phyloP scores from a whole-genome alignment of 2,888 invertebrate genomes.

The Cenopis cana region DNA sequence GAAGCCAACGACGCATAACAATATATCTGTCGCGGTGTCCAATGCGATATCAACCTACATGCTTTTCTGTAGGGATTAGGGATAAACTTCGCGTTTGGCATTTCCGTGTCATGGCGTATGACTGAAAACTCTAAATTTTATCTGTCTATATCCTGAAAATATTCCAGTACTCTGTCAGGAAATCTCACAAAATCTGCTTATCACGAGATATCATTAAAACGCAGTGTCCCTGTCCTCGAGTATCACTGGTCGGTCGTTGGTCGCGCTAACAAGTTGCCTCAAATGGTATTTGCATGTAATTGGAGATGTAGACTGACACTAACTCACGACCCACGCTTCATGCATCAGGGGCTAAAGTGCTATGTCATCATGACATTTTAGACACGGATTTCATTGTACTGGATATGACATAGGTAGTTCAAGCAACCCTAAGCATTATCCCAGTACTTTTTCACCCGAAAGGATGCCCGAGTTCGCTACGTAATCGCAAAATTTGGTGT shows the following conservation, averaged over 20 bases:
- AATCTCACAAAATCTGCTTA: neutral
- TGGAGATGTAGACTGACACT: constrained; percentile 23
- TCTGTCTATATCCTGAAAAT: too few species aligned
- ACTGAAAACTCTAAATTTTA: too few species aligned
- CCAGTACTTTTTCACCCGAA: too few species aligned
- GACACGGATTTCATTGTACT: neutral
- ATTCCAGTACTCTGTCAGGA: neutral
- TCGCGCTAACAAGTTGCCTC: constrained; percentile 6
- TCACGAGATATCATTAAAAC: neutral
- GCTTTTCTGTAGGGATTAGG: too few species aligned
- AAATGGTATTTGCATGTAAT: constrained; percentile 11
- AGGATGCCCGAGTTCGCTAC: too few species aligned
- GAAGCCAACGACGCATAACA: too few species aligned
- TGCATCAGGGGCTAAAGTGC: constrained; percentile 15
- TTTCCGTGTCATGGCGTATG: too few species aligned
- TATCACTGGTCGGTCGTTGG: neutral
- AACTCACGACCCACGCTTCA: constrained; percentile 22
- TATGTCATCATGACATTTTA: constrained; percentile 13
- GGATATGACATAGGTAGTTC: constrained; percentile 1
- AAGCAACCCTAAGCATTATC: too few species aligned
- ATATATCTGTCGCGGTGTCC: too few species aligned
- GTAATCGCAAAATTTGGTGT: too few species aligned
- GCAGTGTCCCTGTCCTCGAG: neutral
- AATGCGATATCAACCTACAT: too few species aligned
- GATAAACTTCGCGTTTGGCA: too few species aligned